Conservation (phyloP, 2,888 invertebrate genomes). For the Congeria kusceri region DNA sequence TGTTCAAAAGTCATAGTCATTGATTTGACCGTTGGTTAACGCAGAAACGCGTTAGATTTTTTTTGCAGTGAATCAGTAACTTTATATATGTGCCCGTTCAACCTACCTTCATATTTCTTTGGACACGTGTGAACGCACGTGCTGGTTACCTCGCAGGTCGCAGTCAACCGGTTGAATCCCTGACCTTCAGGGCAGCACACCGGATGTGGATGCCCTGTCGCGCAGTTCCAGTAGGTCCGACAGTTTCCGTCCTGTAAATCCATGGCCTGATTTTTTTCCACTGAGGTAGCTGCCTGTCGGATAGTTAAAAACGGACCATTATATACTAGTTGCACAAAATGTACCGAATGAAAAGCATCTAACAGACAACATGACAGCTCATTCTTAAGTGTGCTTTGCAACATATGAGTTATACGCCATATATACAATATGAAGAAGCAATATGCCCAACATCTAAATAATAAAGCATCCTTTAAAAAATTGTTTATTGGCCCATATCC, state of each 20-base stretch:
- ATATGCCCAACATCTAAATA: too few relatives aligned
- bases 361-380: too few relatives aligned
- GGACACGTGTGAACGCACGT: conserved; percentile 43
- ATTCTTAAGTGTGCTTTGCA: too few relatives aligned
- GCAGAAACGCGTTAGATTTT: not conserved
- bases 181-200: conserved; percentile 42
- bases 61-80: too few relatives aligned
- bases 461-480: too few relatives aligned
- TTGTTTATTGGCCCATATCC: too few relatives aligned
- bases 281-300: conserved; percentile 28
- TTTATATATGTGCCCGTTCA: not conserved
- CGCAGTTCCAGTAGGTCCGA: conserved; percentile 47
- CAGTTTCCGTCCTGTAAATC: conserved; percentile 46
- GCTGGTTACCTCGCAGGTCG: conserved; percentile 13
- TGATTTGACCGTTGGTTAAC: not conserved
- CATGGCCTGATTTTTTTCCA: not conserved
- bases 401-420: too few relatives aligned
- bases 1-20: too few relatives aligned
- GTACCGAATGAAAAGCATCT: too few relatives aligned
- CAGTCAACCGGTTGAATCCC: conserved; percentile 34
- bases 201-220: conserved; percentile 36
- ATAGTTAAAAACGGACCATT: not conserved
- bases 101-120: conserved; percentile 32
- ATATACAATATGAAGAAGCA: too few relatives aligned
- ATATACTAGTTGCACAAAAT: too few relatives aligned